A percentile compares a stretch with the other conserved stretches of the same genome.
phyloP scores from a whole-genome alignment of 2,113 vertebrate species.

The mouse (Mus musculus) region DNA sequence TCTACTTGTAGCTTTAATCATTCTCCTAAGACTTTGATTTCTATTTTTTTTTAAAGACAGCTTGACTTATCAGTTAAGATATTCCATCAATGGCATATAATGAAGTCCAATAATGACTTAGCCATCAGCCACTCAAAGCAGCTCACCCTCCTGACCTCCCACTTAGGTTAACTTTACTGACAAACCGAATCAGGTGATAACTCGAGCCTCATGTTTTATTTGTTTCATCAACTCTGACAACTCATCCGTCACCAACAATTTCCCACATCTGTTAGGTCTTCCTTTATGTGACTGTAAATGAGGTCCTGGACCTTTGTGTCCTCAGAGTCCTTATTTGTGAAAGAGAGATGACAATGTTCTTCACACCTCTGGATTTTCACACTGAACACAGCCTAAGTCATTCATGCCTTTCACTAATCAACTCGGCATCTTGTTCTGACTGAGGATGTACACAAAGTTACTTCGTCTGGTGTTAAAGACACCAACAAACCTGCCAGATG shows the following conservation, averaged over 20 bases:
- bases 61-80: not conserved
- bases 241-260: not conserved
- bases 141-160: too few relatives aligned
- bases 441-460: not conserved
- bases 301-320: not conserved
- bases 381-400: not conserved
- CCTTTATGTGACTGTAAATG: not conserved
- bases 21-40: not conserved
- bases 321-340: not conserved
- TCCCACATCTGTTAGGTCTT: not conserved
- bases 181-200: too few relatives aligned
- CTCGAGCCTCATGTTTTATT: not conserved
- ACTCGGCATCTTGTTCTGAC: too few relatives aligned
- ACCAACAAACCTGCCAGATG: not conserved
- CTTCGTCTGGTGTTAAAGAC: not conserved
- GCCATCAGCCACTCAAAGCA: not conserved
- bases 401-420: not conserved
- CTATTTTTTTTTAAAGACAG: not conserved
- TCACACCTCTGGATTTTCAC: not conserved
- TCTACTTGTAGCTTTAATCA: not conserved
- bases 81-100: not conserved
- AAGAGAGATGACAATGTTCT: not conserved
- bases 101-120: not conserved
- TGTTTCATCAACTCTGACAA: not conserved
- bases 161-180: not conserved